A percentile compares a stretch with the other conserved stretches of the same genome.
Evolutionary conservation across 2,797 vertebrate species (phyloP).

Genomic region (Pipistrellus nathusii): DNA sequence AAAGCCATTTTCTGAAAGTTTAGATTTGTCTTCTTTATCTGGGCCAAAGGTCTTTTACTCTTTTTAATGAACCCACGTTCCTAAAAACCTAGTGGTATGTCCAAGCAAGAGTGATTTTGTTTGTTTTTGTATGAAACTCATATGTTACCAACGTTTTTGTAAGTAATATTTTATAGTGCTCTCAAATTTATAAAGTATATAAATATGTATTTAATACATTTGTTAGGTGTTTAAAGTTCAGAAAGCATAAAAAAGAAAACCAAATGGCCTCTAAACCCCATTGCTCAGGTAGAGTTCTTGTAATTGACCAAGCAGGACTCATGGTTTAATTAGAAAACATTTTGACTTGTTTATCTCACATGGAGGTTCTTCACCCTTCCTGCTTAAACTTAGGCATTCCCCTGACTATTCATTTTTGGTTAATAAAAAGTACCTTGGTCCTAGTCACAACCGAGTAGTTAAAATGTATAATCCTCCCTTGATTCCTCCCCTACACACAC

Average conservation of each 20-base stretch:
- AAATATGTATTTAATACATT: background rate
- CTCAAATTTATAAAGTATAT: background rate
- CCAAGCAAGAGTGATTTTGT: background rate
- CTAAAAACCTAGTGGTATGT: background rate
- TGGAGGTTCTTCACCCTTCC: background rate
- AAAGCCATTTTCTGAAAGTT: background rate
- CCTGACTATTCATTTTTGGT: background rate
- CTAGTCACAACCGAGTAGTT: background rate
- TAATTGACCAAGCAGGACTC: background rate
- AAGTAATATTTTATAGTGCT: background rate
- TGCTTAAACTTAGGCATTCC: background rate
- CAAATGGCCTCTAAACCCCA: background rate
- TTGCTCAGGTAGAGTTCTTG: background rate
- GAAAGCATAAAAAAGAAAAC: background rate
- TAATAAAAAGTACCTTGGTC: background rate
- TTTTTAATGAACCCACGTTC: conserved; percentile 12
- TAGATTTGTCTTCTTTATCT: background rate
- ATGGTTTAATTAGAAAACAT: background rate
- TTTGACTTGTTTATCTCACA: background rate
- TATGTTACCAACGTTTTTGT: background rate
- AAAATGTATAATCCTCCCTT: background rate
- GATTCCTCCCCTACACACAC: background rate
- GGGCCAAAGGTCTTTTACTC: background rate
- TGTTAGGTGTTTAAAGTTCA: background rate
- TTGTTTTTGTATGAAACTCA: conserved; percentile 5